Conservation (phyloP, 2,888 invertebrate genomes). For the Chrysomela aeneicollis region DNA sequence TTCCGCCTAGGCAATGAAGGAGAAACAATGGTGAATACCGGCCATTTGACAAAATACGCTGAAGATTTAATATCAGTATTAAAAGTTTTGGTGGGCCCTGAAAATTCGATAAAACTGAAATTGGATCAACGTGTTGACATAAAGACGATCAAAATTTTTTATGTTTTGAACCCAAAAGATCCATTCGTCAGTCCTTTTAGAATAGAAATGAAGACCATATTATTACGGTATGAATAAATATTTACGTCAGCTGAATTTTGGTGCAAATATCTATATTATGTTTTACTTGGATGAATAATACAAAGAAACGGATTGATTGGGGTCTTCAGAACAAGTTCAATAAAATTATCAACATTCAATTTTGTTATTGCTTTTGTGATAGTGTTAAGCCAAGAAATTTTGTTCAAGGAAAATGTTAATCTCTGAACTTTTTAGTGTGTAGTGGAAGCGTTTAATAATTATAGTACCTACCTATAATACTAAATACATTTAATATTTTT, state of each 20-base stretch:
- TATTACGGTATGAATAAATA: slow-evolving; percentile 49
- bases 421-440: too few relatives aligned
- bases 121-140: slow-evolving; percentile 71
- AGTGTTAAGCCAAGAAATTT: too few relatives aligned
- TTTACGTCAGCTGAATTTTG: slow-evolving; percentile 42
- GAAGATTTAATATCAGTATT: slow-evolving; percentile 83
- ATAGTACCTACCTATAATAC: too few relatives aligned
- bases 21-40: slow-evolving; percentile 83
- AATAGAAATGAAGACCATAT: slow-evolving; percentile 66
- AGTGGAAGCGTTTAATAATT: too few relatives aligned
- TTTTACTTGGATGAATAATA: too few relatives aligned
- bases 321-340: too few relatives aligned
- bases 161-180: slow-evolving; percentile 79
- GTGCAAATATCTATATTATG: too few relatives aligned
- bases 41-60: slow-evolving; percentile 82
- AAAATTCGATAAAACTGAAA: slow-evolving; percentile 64
- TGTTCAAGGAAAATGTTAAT: too few relatives aligned
- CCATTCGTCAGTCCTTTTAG: slow-evolving; percentile 75
- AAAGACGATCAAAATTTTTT: slow-evolving; percentile 76
- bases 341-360: too few relatives aligned
- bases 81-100: slow-evolving; percentile 67
- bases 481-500: too few relatives aligned
- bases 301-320: too few relatives aligned
- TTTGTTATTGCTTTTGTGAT: too few relatives aligned
- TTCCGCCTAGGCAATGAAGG: slow-evolving; percentile 72